Percentiles rank a stretch among this genome's conserved stretches.
Evolutionary conservation across 2,113 vertebrate genomes (phyloP).

Genomic region (Etheostoma spectabile): DNA sequence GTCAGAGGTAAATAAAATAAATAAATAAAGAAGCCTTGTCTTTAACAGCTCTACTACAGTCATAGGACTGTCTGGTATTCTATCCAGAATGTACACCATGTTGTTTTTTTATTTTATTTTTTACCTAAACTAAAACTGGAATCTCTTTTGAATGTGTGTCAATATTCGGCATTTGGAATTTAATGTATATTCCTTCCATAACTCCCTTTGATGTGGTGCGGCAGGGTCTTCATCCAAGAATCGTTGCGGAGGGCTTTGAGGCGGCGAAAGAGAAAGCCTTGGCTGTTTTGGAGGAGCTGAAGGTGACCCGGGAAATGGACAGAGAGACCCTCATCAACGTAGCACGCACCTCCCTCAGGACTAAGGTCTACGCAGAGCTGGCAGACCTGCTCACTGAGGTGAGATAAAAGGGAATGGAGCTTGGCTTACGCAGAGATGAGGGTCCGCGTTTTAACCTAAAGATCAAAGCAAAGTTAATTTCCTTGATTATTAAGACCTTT

Average conservation of each 20-base stretch:
- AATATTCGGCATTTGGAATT: too few species aligned
- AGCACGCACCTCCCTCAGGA: slow-evolving; percentile 94
- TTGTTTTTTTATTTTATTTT: neutral
- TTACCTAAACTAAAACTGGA: neutral
- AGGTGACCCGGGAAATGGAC: slow-evolving; percentile 93
- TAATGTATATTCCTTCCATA: neutral
- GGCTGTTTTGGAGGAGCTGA: slow-evolving; percentile 92
- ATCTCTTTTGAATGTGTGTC: neutral
- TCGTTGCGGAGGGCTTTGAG: slow-evolving; percentile 97
- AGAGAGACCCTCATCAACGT: slow-evolving; percentile 93
- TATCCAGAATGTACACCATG: neutral
- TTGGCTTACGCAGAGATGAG: neutral
- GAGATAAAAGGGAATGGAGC: neutral
- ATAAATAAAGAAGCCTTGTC: too few species aligned
- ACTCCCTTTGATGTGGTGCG: neutral
- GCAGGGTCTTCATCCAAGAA: slow-evolving; percentile 96
- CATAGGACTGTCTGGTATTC: neutral
- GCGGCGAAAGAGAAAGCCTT: slow-evolving; percentile 94
- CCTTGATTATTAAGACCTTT: neutral
- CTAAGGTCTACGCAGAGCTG: slow-evolving; percentile 94
- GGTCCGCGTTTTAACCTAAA: neutral
- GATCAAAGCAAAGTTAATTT: neutral
- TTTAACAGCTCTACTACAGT: neutral
- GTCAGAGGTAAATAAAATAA: slow-evolving; percentile 88
- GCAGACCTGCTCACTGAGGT: slow-evolving; percentile 97